Evolutionary conservation across 2,113 vertebrate species (phyloP).

Genomic region (Stomatorhinus ivindoensis): DNA sequence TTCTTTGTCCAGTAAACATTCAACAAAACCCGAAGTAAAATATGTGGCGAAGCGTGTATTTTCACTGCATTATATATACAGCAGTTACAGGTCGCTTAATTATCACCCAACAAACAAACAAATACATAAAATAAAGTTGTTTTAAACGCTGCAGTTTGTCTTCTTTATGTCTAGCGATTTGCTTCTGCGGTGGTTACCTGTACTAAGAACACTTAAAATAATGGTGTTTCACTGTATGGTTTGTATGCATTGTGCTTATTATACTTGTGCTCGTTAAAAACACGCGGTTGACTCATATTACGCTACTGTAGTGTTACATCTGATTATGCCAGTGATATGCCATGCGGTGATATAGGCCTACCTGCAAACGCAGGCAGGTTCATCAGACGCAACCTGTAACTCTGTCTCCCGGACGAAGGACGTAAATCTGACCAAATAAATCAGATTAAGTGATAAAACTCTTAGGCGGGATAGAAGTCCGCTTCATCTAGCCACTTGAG

Average conservation of each 20-base stretch:
- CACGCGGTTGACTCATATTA: not conserved
- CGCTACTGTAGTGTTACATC: not conserved
- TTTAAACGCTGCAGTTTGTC: not conserved
- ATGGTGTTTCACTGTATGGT: not conserved
- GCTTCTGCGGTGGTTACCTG: not conserved
- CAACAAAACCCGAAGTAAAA: not conserved
- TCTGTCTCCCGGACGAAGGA: not conserved
- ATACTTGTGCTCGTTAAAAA: not conserved
- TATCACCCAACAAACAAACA: not conserved
- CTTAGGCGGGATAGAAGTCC: not conserved
- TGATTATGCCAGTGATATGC: not conserved
- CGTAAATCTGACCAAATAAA: not conserved
- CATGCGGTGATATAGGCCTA: too few relatives aligned
- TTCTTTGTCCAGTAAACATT: conserved; percentile 1
- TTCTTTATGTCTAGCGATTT: not conserved
- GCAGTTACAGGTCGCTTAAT: not conserved
- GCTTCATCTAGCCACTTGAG: too few relatives aligned
- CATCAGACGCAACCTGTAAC: not conserved
- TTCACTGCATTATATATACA: not conserved
- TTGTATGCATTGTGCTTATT: not conserved
- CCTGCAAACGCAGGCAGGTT: too few relatives aligned
- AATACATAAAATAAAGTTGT: not conserved
- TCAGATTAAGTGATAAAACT: not conserved
- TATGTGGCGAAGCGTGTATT: not conserved
- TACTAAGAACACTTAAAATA: not conserved